Evolutionary conservation across 2,888 invertebrate genomes (phyloP).

Genomic region (Perithous albicinctus): DNA sequence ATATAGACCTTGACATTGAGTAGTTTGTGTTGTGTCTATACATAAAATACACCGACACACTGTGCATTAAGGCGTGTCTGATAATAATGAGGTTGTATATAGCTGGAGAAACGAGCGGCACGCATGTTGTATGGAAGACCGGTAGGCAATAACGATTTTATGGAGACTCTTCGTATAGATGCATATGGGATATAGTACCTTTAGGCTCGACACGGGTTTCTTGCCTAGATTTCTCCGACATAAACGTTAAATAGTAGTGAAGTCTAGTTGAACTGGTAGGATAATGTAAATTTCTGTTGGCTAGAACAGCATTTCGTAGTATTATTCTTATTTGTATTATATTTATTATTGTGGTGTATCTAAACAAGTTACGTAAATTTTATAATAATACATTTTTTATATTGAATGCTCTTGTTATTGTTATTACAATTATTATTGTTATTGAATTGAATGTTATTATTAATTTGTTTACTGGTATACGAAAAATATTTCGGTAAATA

Average conservation of each 20-base stretch:
- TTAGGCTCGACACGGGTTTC: constrained; percentile 12
- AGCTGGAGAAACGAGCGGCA: constrained; percentile 26
- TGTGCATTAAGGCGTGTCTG: constrained; percentile 6
- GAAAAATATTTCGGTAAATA: no score
- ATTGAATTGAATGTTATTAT: no score
- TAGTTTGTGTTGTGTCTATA: background rate
- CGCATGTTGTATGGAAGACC: constrained; percentile 2
- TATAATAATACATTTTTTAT: no score
- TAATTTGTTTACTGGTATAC: no score
- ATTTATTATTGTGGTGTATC: no score
- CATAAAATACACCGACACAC: constrained; percentile 1
- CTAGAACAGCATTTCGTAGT: background rate
- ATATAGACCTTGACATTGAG: constrained; percentile 39
- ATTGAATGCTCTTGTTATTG: no score
- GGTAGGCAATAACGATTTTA: constrained; percentile 59
- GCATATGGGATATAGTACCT: background rate
- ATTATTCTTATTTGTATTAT: constrained; percentile 22
- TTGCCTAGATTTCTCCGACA: constrained; percentile 34
- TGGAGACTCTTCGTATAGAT: constrained; percentile 25
- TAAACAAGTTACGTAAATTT: no score
- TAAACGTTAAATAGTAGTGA: background rate
- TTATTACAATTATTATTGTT: no score
- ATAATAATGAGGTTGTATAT: constrained; percentile 13
- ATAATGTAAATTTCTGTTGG: background rate
- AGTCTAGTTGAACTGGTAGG: constrained; percentile 8